Base-by-base conservation (phyloP, 2,888 invertebrate species). In the Meloe dianella region DNA sequence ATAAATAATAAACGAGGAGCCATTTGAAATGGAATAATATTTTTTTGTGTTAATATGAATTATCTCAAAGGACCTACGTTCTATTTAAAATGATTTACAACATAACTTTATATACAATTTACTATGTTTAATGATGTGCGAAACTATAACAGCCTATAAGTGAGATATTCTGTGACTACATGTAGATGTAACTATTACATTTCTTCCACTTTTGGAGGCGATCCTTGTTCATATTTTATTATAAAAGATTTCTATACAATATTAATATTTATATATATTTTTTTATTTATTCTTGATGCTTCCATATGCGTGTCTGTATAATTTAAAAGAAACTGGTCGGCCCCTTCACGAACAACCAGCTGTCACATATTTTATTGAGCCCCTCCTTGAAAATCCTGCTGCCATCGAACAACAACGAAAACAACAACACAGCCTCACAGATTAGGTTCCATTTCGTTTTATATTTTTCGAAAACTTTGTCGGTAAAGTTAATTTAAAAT, bases 311-410 rank as follows among this genome's bases (percentile, higher is more conserved):
- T 54, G 54, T 27, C 24, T 54, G 54, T 58, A 17, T 58, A 14
- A 17, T 32, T 20, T 68, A 54, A 30, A 68, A 66, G 61, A 72
- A 72, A 73, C 71, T 75, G 72, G 76, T 73, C 75, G 29, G 56
- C 32, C 29, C 24, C 68, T 73, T 75, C 74, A 72, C 73, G 75
- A 76, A 73, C 73, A 70, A 72, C 71, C 78, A 78, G 78, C 78
- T 78, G 78, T 78, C 78, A 78, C 78, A 78, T 78, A 78, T 75
- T 71, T 77, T 77, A 77, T 73, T 70, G 71, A 67, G 75, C 76
- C 76, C 76, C 77, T 74, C 77, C 76, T 64, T n/a, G 62, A 58
- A 51, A n/a, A n/a, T n/a, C 61, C 66, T 63, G 65, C 61, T 63
- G 66, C 69, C 69, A 69, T 69, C 60, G 57, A 56, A 56, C 32